Conservation (phyloP, 2,113 vertebrate species). For the Mus musculus region DNA sequence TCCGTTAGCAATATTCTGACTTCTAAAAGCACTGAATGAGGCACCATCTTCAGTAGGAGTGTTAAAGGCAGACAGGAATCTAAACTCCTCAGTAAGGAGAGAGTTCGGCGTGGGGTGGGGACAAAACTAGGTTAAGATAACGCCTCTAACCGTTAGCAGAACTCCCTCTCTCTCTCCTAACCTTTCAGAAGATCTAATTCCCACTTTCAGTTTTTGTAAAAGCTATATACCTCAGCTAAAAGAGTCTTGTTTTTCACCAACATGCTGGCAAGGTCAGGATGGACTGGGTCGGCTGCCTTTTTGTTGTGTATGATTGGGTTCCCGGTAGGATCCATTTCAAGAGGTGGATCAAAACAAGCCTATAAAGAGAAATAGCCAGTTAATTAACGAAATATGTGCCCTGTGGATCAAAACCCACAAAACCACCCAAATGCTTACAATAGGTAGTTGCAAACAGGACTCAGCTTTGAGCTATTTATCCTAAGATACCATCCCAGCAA, state of each 20-base stretch:
- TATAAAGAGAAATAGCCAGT: slow-evolving; percentile 68
- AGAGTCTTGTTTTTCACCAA: slow-evolving; percentile 76
- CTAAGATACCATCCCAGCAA: neutral
- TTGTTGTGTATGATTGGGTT: slow-evolving; percentile 1
- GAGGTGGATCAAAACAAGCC: slow-evolving; percentile 62
- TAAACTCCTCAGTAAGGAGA: neutral
- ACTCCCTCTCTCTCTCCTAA: neutral
- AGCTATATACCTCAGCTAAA: slow-evolving; percentile 63
- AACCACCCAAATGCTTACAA: neutral
- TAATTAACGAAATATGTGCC: slow-evolving; percentile 15
- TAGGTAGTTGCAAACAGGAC: slow-evolving; percentile 10
- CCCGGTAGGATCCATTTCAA: slow-evolving; percentile 27
- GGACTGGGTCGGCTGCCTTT: neutral
- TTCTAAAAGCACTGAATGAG: slow-evolving; percentile 1
- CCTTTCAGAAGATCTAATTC: slow-evolving; percentile 31
- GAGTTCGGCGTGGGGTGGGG: neutral
- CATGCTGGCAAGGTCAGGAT: slow-evolving; percentile 59
- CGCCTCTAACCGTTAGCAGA: neutral
- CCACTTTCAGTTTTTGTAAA: slow-evolving; percentile 46
- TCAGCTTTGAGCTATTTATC: slow-evolving; percentile 1
- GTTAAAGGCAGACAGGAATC: neutral
- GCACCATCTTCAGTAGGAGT: neutral
- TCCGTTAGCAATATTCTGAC: slow-evolving; percentile 2
- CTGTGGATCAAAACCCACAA: neutral
- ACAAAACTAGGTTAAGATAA: slow-evolving; percentile 6